A percentile compares a stretch with the other conserved stretches of the same genome.
phyloP scores from a whole-genome alignment of 2,797 vertebrate genomes.

The Notoglanidium macrostoma region DNA sequence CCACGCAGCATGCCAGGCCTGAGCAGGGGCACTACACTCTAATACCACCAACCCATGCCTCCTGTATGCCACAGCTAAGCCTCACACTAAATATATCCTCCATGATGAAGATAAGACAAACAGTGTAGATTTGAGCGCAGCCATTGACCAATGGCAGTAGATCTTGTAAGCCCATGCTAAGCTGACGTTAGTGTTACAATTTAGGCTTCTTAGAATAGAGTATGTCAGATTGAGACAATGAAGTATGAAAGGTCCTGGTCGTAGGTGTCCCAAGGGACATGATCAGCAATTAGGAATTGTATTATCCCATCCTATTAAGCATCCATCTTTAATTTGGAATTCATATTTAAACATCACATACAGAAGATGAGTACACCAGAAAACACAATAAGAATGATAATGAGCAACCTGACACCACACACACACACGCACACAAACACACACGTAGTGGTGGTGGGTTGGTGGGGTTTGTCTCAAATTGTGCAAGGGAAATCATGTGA shows the following conservation, averaged over 20 bases:
- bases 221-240: conserved; percentile 37
- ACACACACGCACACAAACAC: conserved; percentile 24
- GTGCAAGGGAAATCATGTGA: conserved; percentile 32
- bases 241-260: conserved; percentile 37
- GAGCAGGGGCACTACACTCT: conserved; percentile 68
- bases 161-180: conserved; percentile 67
- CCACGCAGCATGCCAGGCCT: conserved; percentile 70
- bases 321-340: conserved; percentile 42
- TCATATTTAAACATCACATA: conserved; percentile 22
- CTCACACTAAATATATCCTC: conserved; percentile 85
- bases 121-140: conserved; percentile 76
- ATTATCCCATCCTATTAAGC: conserved; percentile 43
- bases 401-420: conserved; percentile 40
- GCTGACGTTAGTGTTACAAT: conserved; percentile 72
- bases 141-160: conserved; percentile 72
- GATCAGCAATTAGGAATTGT: conserved; percentile 46
- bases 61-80: conserved; percentile 74
- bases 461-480: conserved; percentile 16
- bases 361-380: neutral
- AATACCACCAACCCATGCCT: conserved; percentile 70
- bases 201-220: conserved; percentile 65
- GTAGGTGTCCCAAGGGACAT: conserved; percentile 23
- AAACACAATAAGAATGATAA: conserved; percentile 33
- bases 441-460: conserved; percentile 21
- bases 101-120: conserved; percentile 80